These are phyloP conservation scores for Cyclargus thomasi DNA, from an alignment of 1,140 invertebrate genomes.

Conservation along the genomic window DNA sequence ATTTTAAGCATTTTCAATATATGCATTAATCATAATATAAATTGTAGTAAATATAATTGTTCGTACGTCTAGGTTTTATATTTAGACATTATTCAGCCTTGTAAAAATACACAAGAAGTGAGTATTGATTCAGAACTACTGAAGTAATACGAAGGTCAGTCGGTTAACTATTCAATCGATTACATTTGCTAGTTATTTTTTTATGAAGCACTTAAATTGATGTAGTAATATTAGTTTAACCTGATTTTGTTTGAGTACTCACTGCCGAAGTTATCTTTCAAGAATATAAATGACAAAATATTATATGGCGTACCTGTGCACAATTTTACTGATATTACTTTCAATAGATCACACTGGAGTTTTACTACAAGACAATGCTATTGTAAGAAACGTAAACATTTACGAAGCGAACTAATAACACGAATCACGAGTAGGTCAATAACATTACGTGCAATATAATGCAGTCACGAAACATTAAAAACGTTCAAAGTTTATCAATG, in stretches of 20 bases:
- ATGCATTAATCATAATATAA: no score
- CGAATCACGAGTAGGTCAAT: neutral
- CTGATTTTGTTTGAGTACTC: neutral
- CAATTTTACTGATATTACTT: no score
- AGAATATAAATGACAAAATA: no score
- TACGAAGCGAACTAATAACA: neutral
- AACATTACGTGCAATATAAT: neutral
- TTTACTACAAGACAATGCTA: constrained; percentile 1
- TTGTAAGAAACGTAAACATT: neutral
- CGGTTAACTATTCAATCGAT: neutral
- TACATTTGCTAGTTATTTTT: neutral
- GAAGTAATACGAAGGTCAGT: neutral
- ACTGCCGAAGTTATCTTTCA: neutral
- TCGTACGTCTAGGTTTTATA: no score
- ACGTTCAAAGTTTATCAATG: neutral
- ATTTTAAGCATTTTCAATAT: no score
- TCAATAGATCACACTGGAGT: neutral
- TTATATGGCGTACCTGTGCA: no score
- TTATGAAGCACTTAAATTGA: neutral
- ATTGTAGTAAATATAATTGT: no score
- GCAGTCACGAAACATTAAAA: neutral
- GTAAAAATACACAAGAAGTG: neutral
- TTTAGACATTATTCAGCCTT: neutral
- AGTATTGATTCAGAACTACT: neutral
- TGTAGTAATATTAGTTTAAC: neutral